A percentile compares a stretch with the other conserved stretches of the same genome.
phyloP scores from a whole-genome alignment of 2,888 invertebrate species.

The Helicoverpa assulta region DNA sequence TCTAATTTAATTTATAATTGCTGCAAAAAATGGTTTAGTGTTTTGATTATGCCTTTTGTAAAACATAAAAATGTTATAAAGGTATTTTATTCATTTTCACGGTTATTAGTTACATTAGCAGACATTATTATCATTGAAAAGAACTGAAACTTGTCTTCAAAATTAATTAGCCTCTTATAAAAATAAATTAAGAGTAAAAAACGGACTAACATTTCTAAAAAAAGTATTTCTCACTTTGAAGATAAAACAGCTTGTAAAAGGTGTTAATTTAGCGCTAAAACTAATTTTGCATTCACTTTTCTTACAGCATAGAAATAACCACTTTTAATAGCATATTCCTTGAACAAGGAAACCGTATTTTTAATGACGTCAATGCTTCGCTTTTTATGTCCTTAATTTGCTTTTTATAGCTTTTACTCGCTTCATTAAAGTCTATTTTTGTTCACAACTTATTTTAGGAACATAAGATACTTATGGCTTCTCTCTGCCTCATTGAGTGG shows the following conservation, averaged over 20 bases:
- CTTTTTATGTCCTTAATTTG: background rate
- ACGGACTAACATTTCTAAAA: no score
- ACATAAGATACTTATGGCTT: background rate
- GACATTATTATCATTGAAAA: background rate
- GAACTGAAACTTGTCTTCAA: background rate
- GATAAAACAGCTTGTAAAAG: background rate
- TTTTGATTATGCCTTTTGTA: constrained; percentile 32
- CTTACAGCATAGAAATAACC: constrained; percentile 26
- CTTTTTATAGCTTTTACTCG: background rate
- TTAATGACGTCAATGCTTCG: constrained; percentile 12
- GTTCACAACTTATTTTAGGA: background rate
- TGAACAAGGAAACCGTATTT: constrained; percentile 2
- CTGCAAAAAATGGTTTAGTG: constrained; percentile 47
- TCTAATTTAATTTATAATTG: constrained; percentile 35
- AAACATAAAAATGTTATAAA: background rate
- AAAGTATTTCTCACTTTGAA: background rate
- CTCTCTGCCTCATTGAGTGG: background rate
- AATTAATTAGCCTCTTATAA: no score
- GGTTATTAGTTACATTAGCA: background rate
- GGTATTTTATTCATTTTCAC: background rate
- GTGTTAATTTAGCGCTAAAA: background rate
- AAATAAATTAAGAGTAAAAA: no score
- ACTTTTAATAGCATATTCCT: constrained; percentile 31
- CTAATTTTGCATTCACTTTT: constrained; percentile 4
- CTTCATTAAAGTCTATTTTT: background rate